These are phyloP conservation scores for Lasioglossum leucozonium DNA, from an alignment of 2,888 invertebrate genomes.

Conservation along the genomic window DNA sequence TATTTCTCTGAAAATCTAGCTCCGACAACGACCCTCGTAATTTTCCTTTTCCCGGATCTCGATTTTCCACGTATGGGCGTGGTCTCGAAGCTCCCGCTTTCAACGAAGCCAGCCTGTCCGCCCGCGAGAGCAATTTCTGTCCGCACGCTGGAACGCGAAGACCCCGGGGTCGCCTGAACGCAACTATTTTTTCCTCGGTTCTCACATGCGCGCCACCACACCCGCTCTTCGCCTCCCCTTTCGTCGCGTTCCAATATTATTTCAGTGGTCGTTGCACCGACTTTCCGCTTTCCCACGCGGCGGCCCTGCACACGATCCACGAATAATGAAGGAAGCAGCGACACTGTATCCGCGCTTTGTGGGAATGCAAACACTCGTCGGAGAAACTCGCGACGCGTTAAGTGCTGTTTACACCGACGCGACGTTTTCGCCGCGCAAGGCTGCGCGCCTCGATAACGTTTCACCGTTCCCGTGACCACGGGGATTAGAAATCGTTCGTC, in stretches of 20 bases:
- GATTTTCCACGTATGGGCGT: background rate
- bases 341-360: conserved; percentile 36
- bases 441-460: background rate
- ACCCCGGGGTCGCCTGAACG: background rate
- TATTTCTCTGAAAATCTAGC: background rate
- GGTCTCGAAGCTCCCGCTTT: background rate
- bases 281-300: background rate
- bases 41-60: background rate
- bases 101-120: background rate
- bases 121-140: too few species aligned
- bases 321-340: conserved; percentile 41
- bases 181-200: background rate
- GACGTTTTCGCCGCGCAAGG: background rate
- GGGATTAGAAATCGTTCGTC: background rate
- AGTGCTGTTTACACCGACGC: background rate
- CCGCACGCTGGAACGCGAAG: too few species aligned
- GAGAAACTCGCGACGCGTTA: background rate
- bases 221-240: background rate
- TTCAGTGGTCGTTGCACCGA: background rate
- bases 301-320: background rate
- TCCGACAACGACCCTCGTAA: background rate
- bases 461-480: background rate
- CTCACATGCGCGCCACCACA: background rate
- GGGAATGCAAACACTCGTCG: conserved; percentile 29
- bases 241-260: background rate